Evolutionary conservation across 1,140 invertebrate genomes (phyloP), one percentile per base, ranked within the genome.

Genomic region (Hyphantria cunea): DNA sequence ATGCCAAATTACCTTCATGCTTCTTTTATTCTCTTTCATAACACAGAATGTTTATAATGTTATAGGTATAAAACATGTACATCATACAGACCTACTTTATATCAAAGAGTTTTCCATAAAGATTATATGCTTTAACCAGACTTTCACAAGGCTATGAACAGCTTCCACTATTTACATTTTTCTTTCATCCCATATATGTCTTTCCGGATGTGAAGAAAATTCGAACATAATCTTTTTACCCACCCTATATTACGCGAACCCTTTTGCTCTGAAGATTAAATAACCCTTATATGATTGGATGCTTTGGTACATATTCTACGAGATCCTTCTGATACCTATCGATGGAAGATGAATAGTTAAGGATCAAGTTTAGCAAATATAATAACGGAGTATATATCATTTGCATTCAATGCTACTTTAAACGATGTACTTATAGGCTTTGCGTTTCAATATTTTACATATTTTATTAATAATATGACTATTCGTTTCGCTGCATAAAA

Each of bases 201-300:
- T 25, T 25, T 5, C 2, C 17, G 17, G 17, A 25, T 25, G 5
- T 25, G 17, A 25, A 1, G 17, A 25, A 25, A 13, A 12, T 13
- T n/a, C 12, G 41, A n/a, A 44, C 41, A 44, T 44, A 44, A 44
- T 44, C 11, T 44, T 44, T 44, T 39, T 39, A 39, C n/a, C 37
- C 37, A 10, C 37, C 41, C 11, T 13, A 44, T 58, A 25, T 6
- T 5, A 39, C 8, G 7, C 37, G 12, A 44, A 11, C 8, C 11
- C 42, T 47, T 31, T 44, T 48, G 11, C 17, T 47, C 15, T 17
- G 42, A 15, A 39, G 54, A 58, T 58, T 47, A 58, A 58, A 58
- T 58, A 58, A 58, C 45, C 54, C 33, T 25, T 32, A 14, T 3
- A 11, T 58, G 54, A 58, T 58, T 58, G 54, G 54, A 58, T 48